Conservation (phyloP, 2,113 vertebrate species). For the Elachura formosa region DNA sequence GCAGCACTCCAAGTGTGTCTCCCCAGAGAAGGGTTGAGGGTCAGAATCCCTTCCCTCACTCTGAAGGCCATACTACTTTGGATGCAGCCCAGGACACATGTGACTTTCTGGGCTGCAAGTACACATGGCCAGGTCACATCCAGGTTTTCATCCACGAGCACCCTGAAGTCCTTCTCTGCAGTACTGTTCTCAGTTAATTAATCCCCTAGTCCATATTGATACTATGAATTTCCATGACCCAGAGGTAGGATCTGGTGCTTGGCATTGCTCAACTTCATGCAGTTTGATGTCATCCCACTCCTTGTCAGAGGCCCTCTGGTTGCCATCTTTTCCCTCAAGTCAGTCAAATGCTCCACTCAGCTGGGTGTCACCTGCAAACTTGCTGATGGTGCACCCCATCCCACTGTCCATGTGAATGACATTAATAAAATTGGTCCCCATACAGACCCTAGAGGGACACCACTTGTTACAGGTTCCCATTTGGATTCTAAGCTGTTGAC, state of each 20-base stretch:
- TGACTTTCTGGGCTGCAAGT: background rate
- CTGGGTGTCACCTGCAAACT: background rate
- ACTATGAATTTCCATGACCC: background rate
- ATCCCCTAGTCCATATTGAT: background rate
- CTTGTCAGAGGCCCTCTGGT: background rate
- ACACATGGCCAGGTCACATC: fast-evolving
- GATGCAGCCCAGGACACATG: fast-evolving
- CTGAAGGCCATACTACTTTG: fast-evolving
- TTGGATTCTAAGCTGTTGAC: background rate
- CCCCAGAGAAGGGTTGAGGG: background rate
- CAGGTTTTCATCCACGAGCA: background rate
- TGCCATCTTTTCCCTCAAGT: background rate
- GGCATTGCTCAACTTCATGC: background rate
- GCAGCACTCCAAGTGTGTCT: background rate
- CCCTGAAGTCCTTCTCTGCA: background rate
- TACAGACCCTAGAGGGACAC: background rate
- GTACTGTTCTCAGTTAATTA: background rate
- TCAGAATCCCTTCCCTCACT: fast-evolving
- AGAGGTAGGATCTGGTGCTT: background rate
- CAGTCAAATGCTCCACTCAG: fast-evolving
- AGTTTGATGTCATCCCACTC: background rate
- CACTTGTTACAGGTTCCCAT: background rate
- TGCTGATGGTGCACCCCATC: background rate
- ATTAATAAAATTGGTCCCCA: background rate
- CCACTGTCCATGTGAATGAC: fast-evolving